Percentiles rank a stretch among this genome's conserved stretches.
These are phyloP conservation scores for Ametastegia equiseti DNA, from an alignment of 2,888 invertebrate species.

Conservation along the genomic window DNA sequence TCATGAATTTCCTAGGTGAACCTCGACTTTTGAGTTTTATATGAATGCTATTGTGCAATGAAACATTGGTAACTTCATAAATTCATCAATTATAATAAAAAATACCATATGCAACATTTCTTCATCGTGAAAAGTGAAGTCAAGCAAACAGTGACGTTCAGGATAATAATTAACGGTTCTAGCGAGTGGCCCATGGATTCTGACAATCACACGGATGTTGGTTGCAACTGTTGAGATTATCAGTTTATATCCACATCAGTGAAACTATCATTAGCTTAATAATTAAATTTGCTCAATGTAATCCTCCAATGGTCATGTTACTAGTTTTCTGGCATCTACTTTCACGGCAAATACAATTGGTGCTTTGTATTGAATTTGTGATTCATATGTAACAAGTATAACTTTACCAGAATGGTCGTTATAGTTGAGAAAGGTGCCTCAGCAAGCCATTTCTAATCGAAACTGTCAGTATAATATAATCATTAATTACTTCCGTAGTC, in stretches of 20 bases:
- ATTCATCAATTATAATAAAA: background rate
- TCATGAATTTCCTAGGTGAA: too few relatives aligned
- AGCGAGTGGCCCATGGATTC: background rate
- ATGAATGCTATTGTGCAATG: background rate
- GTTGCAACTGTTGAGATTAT: background rate
- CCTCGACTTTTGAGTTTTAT: too few relatives aligned
- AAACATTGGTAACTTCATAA: background rate
- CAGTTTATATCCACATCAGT: background rate
- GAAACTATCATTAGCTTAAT: background rate
- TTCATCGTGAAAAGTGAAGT: background rate
- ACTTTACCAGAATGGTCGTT: background rate
- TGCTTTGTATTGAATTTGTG: background rate
- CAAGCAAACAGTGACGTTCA: background rate
- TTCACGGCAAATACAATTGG: background rate
- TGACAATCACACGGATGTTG: background rate
- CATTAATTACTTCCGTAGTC: conserved; percentile 54
- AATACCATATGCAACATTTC: background rate
- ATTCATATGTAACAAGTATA: background rate
- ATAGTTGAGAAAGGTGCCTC: background rate
- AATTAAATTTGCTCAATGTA: background rate
- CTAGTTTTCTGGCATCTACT: background rate
- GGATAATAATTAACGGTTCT: background rate
- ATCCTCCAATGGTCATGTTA: background rate
- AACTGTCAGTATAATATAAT: conserved; percentile 55
- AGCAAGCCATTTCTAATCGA: conserved; percentile 15